Percentiles rank a stretch among this genome's conserved stretches.
Conservation (phyloP, 2,797 vertebrate genomes). For the Darevskia nairensis region DNA sequence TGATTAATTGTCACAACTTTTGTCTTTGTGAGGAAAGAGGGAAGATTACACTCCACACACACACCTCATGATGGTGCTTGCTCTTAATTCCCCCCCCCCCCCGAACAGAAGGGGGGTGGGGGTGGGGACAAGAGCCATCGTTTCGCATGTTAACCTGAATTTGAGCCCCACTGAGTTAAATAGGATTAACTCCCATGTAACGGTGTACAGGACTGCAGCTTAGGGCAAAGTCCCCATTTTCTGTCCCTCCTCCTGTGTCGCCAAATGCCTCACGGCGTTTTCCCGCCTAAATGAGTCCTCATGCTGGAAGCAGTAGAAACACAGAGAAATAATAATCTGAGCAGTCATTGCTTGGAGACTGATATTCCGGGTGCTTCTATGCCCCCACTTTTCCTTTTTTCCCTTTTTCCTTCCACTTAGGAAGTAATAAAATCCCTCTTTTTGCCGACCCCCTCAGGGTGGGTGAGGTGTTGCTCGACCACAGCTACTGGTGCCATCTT, state of each 20-base stretch:
- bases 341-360: background rate
- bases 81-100: accelerated
- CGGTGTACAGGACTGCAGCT: background rate
- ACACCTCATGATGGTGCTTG: background rate
- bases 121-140: no score
- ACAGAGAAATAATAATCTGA: background rate
- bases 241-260: background rate
- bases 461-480: no score
- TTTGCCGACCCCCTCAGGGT: no score
- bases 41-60: background rate
- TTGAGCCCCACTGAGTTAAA: background rate
- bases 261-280: background rate
- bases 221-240: background rate
- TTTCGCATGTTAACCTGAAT: background rate
- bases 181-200: background rate
- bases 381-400: no score
- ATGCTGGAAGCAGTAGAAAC: no score
- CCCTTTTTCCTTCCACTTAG: no score
- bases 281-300: background rate
- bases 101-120: no score
- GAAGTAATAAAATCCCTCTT: no score
- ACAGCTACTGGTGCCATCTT: no score
- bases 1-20: background rate
- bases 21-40: background rate
- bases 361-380: background rate